Evolutionary conservation across 2,888 invertebrate species (phyloP).

Genomic region (Lymantria dispar): DNA sequence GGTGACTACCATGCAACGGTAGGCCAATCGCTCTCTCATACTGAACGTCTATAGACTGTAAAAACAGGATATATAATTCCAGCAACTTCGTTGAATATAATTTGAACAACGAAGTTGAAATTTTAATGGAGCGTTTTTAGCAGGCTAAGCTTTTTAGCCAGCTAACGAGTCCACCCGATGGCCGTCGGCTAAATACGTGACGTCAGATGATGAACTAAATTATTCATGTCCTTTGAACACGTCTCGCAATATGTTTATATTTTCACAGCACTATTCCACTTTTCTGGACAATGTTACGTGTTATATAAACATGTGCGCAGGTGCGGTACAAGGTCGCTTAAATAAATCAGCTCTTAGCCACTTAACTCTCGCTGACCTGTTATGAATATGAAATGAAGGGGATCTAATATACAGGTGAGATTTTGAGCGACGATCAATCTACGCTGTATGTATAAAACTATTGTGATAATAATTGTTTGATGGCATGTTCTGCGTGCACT

Average conservation of each 20-base stretch:
- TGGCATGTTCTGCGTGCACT: no score
- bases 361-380: background rate
- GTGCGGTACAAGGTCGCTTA: conserved; percentile 7
- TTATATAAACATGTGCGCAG: conserved; percentile 3
- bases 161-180: conserved; percentile 2
- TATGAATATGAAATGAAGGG: conserved; percentile 8
- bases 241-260: conserved; percentile 32
- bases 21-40: no score
- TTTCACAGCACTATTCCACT: conserved; percentile 15
- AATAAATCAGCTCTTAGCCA: conserved; percentile 15
- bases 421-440: background rate
- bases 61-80: background rate
- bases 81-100: background rate
- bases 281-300: conserved; percentile 19
- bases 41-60: no score
- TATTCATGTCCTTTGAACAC: conserved; percentile 39
- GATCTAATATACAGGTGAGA: background rate
- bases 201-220: conserved; percentile 38
- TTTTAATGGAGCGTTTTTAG: conserved; percentile 9
- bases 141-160: conserved; percentile 9
- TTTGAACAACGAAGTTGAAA: conserved; percentile 8
- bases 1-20: no score
- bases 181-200: conserved; percentile 30
- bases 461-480: no score
- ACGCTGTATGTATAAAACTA: no score